These are phyloP conservation scores for Nowickia ferox DNA, from an alignment of 2,888 invertebrate genomes.

Conservation along the genomic window DNA sequence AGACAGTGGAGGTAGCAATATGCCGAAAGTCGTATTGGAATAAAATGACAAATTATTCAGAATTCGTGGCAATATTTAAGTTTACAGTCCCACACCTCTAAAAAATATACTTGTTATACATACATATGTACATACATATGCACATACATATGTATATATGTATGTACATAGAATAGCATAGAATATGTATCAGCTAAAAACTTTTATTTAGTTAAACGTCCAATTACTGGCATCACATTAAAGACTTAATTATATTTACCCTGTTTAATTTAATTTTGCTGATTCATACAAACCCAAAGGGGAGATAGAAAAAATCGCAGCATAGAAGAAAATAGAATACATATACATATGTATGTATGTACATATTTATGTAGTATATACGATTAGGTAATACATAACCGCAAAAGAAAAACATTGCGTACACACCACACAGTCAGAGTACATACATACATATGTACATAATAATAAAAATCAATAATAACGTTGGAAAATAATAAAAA, in stretches of 20 bases:
- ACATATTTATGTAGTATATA: too few species aligned
- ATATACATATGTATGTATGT: too few species aligned
- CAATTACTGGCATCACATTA: constrained; percentile 41
- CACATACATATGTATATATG: neutral
- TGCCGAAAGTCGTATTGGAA: too few species aligned
- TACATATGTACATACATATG: too few species aligned
- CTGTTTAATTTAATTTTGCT: constrained; percentile 45
- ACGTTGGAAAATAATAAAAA: constrained; percentile 10
- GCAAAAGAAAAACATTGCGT: neutral
- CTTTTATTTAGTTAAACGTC: constrained; percentile 33
- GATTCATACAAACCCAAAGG: constrained; percentile 50
- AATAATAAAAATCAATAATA: constrained; percentile 46
- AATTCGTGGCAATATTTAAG: too few species aligned
- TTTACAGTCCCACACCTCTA: too few species aligned
- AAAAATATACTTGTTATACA: too few species aligned
- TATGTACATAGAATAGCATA: neutral
- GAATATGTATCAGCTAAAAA: neutral
- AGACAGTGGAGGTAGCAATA: too few species aligned
- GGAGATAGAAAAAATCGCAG: constrained; percentile 16
- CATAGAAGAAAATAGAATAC: neutral
- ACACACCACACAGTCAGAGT: constrained; percentile 32
- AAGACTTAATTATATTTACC: constrained; percentile 38
- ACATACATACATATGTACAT: too few species aligned
- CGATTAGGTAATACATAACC: constrained; percentile 53
- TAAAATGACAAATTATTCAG: too few species aligned